phyloP scores from a whole-genome alignment of 1,140 invertebrate genomes.

The Lerema accius region DNA sequence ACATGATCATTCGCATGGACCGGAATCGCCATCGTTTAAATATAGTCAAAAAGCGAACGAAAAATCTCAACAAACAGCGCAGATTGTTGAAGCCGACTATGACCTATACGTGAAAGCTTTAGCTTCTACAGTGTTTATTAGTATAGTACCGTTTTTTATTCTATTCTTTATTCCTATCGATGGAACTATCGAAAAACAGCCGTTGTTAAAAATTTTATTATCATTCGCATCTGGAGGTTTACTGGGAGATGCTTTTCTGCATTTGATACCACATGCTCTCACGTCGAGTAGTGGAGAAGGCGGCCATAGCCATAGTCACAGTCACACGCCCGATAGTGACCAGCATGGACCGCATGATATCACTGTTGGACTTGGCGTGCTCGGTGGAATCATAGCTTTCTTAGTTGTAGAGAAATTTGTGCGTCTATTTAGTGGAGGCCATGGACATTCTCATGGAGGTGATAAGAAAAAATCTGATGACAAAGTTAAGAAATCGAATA shows the following conservation, averaged over 20 bases:
- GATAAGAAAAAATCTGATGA: conserved; percentile 77
- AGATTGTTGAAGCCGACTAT: conserved; percentile 66
- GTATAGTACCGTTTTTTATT: conserved; percentile 96
- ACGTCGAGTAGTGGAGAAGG: conserved; percentile 78
- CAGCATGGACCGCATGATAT: conserved; percentile 87
- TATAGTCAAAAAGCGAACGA: conserved; percentile 90
- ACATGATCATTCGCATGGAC: conserved; percentile 64
- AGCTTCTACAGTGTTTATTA: conserved; percentile 95
- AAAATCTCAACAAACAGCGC: conserved; percentile 55
- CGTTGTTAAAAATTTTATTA: conserved; percentile 93
- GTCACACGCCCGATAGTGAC: conserved; percentile 79
- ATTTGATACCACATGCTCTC: conserved; percentile 97
- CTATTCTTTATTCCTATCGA: conserved; percentile 97
- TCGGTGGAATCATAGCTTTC: conserved; percentile 96
- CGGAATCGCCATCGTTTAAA: conserved; percentile 87
- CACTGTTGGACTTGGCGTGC: conserved; percentile 94
- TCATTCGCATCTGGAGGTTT: conserved; percentile 98
- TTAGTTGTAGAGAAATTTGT: conserved; percentile 97
- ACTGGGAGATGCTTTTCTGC: conserved; percentile 97
- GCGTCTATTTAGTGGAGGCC: conserved; percentile 92
- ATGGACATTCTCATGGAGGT: conserved; percentile 83
- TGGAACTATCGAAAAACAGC: conserved; percentile 92
- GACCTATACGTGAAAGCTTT: conserved; percentile 92
- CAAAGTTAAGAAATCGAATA: conserved; percentile 70
- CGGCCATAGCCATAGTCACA: conserved; percentile 84